Evolutionary conservation across 2,113 vertebrate species (phyloP), one percentile per base, ranked within the genome.

Genomic region (Onychorhynchus coronatus): DNA sequence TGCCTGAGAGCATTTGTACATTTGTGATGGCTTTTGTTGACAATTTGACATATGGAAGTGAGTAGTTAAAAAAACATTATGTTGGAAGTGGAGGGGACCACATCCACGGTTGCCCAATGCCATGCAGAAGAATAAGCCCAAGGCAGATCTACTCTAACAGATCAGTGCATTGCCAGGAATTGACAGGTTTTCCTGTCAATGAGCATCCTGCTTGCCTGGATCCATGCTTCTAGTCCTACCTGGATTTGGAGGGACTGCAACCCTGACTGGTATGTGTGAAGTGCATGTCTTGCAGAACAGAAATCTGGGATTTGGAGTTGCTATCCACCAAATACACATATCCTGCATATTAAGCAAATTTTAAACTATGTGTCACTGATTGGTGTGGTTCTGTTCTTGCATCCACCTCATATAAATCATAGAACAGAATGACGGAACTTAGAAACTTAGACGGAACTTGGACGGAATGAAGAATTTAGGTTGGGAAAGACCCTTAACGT

Each of bases 121-220:
- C 27, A 31, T 15, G 23, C 9, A 56, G 20, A n/a, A 31, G 31
- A 21, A 20, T 56, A 56, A 22, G 19, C 12, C 31, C 55, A 14
- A n/a, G 31, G 31, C 42, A 77, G 35, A 42, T 28, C 3, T 11
- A 58, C 2, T 56, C 14, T 44, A 27, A 30, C 12, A 14, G 8
- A 21, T 50, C 27, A 44, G 22, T 23, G 18, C 14, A 24, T 27
- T 71, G 28, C 18, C 35, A 56, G 31, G 31, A 58, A 49, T 4
- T 20, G 50, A 14, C 10, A 42, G 3, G 0, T 42, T 22, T 4
- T 27, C 18, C 2, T 5, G 8, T 37, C 33, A 91, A 11, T 8
- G 15, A 68, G 20, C 31, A 68, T 39, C 11, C 13, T 65, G 12
- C 5, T 74, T 58, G 5, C 9, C 28, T 37, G 12, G 31, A 11